phyloP scores from a whole-genome alignment of 2,888 invertebrate genomes.

The Prenolepis imparis region DNA sequence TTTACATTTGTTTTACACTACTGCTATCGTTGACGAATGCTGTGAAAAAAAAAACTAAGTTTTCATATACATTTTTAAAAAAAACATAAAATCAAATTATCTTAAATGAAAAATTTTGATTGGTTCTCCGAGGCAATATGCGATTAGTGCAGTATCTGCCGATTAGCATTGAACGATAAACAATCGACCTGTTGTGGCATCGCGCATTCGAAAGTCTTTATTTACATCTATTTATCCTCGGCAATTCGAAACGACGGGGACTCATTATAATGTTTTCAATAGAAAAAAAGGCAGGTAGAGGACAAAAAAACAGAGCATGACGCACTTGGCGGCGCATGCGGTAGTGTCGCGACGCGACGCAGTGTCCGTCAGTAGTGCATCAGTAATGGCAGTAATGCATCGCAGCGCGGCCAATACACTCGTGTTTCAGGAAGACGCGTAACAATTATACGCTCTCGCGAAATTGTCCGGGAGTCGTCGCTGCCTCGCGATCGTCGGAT shows the following conservation, averaged over 20 bases:
- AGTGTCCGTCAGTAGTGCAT: no score
- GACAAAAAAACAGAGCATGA: neutral
- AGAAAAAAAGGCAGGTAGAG: slow-evolving; percentile 1
- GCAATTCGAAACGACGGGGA: neutral
- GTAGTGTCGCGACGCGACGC: neutral
- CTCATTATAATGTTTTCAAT: neutral
- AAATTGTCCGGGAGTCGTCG: neutral
- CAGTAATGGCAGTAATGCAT: neutral
- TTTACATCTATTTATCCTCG: slow-evolving; percentile 2
- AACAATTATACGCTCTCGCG: neutral
- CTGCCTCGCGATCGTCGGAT: slow-evolving; percentile 25
- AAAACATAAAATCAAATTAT: neutral
- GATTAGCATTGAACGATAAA: neutral
- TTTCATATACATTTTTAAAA: no score
- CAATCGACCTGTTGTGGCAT: no score
- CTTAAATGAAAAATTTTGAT: neutral
- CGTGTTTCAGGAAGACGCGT: neutral
- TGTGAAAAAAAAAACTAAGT: neutral
- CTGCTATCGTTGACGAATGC: neutral
- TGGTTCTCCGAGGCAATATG: neutral
- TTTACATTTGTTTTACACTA: neutral
- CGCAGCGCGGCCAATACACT: neutral
- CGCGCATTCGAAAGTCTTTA: neutral
- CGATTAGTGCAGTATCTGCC: neutral
- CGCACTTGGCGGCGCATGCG: neutral